A percentile compares a stretch with the other conserved stretches of the same genome.
These are phyloP conservation scores for Alsophila aescularia DNA, from an alignment of 2,888 invertebrate species.

Conservation along the genomic window DNA sequence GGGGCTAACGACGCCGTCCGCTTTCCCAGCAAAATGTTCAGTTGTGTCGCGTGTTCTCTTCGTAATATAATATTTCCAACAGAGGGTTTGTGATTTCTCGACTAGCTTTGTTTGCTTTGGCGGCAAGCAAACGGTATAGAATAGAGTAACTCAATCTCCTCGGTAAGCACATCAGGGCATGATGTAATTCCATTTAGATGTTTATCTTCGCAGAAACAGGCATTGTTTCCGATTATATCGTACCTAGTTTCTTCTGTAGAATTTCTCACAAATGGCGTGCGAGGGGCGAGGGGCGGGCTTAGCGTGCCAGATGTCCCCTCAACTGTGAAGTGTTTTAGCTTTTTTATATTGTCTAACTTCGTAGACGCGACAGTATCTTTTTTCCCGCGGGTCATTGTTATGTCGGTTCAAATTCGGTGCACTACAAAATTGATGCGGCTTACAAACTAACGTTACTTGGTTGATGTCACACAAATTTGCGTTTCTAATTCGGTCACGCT, in stretches of 20 bases:
- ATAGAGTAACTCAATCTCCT: constrained; percentile 3
- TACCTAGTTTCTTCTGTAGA: not conserved
- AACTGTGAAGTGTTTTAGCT: constrained; percentile 14
- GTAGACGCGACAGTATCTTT: not conserved
- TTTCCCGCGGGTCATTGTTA: constrained; percentile 10
- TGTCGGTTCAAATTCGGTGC: not conserved
- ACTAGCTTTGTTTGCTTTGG: not conserved
- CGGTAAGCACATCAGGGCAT: not conserved
- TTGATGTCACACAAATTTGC: not conserved
- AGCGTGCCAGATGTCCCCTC: constrained; percentile 15
- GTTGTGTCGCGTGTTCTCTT: not conserved
- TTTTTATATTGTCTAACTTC: constrained; percentile 12
- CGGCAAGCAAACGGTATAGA: not conserved
- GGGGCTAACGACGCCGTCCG: no score
- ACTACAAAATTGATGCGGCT: not conserved
- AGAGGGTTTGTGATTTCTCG: not conserved
- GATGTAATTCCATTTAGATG: not conserved
- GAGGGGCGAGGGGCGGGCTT: not conserved
- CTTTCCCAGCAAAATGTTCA: constrained; percentile 1
- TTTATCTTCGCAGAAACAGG: not conserved
- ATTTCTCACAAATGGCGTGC: constrained; percentile 1
- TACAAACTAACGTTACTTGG: not conserved
- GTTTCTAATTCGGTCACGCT: no score
- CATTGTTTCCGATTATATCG: not conserved
- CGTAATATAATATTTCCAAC: not conserved